A percentile compares a stretch with the other conserved stretches of the same genome.
Conservation (phyloP, 2,797 vertebrate genomes). For the Chaetodon trifasciatus region DNA sequence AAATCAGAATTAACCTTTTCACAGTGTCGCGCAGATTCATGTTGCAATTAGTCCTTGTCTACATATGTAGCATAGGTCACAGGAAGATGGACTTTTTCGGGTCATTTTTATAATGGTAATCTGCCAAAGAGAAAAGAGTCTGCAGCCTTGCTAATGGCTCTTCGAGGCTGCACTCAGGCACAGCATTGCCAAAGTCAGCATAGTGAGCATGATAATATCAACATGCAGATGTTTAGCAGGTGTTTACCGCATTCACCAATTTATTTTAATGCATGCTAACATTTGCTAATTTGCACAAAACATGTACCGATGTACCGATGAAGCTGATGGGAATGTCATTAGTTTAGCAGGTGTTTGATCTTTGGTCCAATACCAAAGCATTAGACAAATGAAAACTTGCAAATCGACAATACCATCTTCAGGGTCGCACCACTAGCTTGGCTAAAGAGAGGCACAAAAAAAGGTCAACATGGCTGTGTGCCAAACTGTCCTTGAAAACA, state of each 20-base stretch:
- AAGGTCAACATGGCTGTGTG: neutral
- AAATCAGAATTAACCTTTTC: neutral
- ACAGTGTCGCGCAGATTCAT: neutral
- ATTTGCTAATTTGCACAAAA: neutral
- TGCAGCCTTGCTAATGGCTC: neutral
- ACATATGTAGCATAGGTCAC: neutral
- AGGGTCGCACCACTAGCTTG: neutral
- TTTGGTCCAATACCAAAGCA: no score
- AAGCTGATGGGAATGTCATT: neutral
- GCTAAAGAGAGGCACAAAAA: neutral
- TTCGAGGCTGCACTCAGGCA: neutral
- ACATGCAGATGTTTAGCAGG: neutral
- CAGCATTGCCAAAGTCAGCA: neutral
- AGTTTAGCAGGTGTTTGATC: no score
- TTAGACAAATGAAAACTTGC: neutral
- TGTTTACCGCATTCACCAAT: neutral
- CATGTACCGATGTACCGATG: no score
- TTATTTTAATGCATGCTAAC: neutral
- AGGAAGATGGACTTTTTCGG: neutral
- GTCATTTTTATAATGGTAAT: neutral
- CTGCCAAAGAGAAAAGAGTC: neutral
- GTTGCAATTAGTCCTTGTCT: neutral
- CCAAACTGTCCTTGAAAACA: neutral
- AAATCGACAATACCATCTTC: neutral
- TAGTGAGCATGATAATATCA: neutral